These are phyloP conservation scores for Nemotelus nigrinus DNA, from an alignment of 2,888 invertebrate genomes.

Conservation along the genomic window DNA sequence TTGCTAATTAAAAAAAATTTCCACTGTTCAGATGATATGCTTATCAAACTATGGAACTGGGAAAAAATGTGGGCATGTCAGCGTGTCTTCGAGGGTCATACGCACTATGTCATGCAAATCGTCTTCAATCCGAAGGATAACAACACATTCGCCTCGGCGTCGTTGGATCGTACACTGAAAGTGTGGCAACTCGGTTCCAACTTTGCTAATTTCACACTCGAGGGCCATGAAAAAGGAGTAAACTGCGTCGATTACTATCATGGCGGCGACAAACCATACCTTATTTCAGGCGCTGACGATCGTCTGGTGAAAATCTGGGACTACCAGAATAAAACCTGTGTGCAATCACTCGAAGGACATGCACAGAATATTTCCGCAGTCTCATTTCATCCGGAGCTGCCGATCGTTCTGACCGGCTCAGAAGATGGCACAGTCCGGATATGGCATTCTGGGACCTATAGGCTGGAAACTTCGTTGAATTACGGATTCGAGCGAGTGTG, in stretches of 20 bases:
- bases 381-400: slow-evolving; percentile 97
- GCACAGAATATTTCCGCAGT: slow-evolving; percentile 96
- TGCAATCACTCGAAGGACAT: slow-evolving; percentile 97
- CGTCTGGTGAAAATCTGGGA: slow-evolving; percentile 99
- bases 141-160: slow-evolving; percentile 99
- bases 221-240: slow-evolving; percentile 98
- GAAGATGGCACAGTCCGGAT: slow-evolving; percentile 98
- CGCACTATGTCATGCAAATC: slow-evolving; percentile 99
- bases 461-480: slow-evolving; percentile 94
- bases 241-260: slow-evolving; percentile 99
- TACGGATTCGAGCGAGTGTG: slow-evolving; percentile 98
- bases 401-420: slow-evolving; percentile 95
- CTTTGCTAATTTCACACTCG: slow-evolving; percentile 97
- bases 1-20: not conserved
- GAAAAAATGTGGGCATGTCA: slow-evolving; percentile 98
- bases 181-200: slow-evolving; percentile 98
- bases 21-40: slow-evolving; percentile 87
- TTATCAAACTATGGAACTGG: slow-evolving; percentile 99
- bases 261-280: slow-evolving; percentile 98
- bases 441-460: slow-evolving; percentile 99
- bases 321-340: slow-evolving; percentile 99
- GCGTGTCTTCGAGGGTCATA: slow-evolving; percentile 98
- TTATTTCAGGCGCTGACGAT: slow-evolving; percentile 99
- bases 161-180: slow-evolving; percentile 96
- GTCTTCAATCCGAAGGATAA: slow-evolving; percentile 99